Base-by-base conservation (phyloP, 1,140 invertebrate species). In the Pararge aegeria region DNA sequence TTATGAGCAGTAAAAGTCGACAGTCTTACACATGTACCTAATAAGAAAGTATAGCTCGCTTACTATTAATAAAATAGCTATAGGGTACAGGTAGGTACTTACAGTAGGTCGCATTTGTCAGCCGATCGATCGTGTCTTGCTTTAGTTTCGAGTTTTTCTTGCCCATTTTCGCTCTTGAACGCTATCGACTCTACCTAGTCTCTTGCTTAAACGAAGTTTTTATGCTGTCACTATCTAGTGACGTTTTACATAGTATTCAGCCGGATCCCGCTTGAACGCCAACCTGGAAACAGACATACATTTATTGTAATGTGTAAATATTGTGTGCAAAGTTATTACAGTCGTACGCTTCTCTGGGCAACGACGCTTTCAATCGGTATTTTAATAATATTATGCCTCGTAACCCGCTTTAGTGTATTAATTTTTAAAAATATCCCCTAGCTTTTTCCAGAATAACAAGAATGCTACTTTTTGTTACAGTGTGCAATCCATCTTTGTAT, bases 81-180 rank as follows among this genome's bases (percentile, higher is more conserved):
- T 30, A 10, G 5, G 29, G 4, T 7, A 30, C 10, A 30, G 34
- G 9, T 38, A 24, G 49, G 51, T 80, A 96, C 96, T 97, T 90
- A 97, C 96, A 97, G 91, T 97, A 97, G 66, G 96, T 97, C 70
- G 95, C 95, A 52, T 93, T 95, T 70, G 95, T 96, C 59, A 97
- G 92, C 73, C 95, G 92, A 87, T 97, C 95, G 84, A 97, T 97
- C 62, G 96, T 97, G 87, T 97, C 96, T 88, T 96, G 95, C 92
- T 97, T 97, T 80, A 97, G 93, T 92, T 97, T 97, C 46, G 96
- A 97, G 85, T 97, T 97, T 90, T 97, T 96, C 92, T 97, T 97
- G 71, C 95, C 95, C 95, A 96, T 96, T 55, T 90, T 80, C 29
- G 70, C 61, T 44, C 18, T n/a, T 57, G 48, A 30, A 38, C 54